Conservation (phyloP, 2,888 invertebrate species). For the Aphidoletes aphidimyza region DNA sequence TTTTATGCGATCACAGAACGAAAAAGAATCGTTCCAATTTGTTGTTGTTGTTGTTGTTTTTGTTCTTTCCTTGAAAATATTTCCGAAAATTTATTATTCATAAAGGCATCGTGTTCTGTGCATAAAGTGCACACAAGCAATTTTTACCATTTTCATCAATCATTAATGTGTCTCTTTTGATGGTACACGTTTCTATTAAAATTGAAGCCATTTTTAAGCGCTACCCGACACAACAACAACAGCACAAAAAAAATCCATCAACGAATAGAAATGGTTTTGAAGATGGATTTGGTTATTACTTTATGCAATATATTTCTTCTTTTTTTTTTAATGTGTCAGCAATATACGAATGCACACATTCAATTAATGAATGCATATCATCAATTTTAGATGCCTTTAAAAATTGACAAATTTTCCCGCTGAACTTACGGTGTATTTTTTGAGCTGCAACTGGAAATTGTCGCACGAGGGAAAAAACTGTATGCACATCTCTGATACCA, state of each 20-base stretch:
- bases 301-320: not conserved
- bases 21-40: not conserved
- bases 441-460: not conserved
- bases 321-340: no score
- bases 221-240: no score
- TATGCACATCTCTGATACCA: no score
- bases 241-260: no score
- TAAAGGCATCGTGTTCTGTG: no score
- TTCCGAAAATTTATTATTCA: not conserved
- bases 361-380: conserved; percentile 38
- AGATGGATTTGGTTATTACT: not conserved
- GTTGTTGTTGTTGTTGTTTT: no score
- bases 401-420: not conserved
- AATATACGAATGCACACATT: conserved; percentile 23
- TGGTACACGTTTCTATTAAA: conserved; percentile 30
- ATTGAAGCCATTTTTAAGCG: not conserved
- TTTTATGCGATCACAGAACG: conserved; percentile 24
- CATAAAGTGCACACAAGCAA: not conserved
- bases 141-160: conserved; percentile 20
- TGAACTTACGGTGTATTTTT: not conserved
- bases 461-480: no score
- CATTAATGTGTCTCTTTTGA: conserved; percentile 2
- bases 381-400: conserved; percentile 46
- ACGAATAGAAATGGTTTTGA: not conserved
- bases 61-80: no score